Conservation (phyloP, 2,888 invertebrate species). For the Lithophane ornitopus region DNA sequence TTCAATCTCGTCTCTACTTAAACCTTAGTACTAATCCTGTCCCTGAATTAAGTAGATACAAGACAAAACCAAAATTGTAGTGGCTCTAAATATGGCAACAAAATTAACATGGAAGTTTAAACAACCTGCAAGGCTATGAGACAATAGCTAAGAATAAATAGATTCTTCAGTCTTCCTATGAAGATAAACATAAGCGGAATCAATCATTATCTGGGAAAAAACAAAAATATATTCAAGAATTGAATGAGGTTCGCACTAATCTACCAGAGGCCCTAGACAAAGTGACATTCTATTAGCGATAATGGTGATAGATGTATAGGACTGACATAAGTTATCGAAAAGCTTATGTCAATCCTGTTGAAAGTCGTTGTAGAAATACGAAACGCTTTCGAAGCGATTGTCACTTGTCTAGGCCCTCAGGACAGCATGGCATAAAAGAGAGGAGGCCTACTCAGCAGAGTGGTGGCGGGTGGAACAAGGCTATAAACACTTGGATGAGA, state of each 20-base stretch:
- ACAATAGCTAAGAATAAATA: constrained; percentile 13
- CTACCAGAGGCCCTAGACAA: too few species aligned
- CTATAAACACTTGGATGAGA: too few species aligned
- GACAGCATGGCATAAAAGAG: too few species aligned
- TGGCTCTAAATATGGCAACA: constrained; percentile 5
- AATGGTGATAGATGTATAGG: too few species aligned
- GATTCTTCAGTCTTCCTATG: not conserved
- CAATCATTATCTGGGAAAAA: not conserved
- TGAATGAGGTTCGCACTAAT: not conserved
- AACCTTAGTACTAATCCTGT: not conserved
- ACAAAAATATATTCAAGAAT: not conserved
- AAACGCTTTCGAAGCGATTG: too few species aligned
- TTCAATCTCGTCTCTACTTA: not conserved
- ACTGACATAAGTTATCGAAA: too few species aligned
- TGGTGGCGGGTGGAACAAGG: not conserved
- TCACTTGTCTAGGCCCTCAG: too few species aligned
- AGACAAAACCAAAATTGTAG: constrained; percentile 21
- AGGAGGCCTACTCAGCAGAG: not conserved
- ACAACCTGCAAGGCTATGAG: constrained; percentile 18
- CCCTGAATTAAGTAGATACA: constrained; percentile 17
- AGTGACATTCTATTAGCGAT: too few species aligned
- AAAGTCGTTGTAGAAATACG: too few species aligned
- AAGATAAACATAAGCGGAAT: too few species aligned
- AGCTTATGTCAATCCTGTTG: too few species aligned
- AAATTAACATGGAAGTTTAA: constrained; percentile 27